Conservation (phyloP, 2,113 vertebrate genomes). For the Coracopsis vasa region DNA sequence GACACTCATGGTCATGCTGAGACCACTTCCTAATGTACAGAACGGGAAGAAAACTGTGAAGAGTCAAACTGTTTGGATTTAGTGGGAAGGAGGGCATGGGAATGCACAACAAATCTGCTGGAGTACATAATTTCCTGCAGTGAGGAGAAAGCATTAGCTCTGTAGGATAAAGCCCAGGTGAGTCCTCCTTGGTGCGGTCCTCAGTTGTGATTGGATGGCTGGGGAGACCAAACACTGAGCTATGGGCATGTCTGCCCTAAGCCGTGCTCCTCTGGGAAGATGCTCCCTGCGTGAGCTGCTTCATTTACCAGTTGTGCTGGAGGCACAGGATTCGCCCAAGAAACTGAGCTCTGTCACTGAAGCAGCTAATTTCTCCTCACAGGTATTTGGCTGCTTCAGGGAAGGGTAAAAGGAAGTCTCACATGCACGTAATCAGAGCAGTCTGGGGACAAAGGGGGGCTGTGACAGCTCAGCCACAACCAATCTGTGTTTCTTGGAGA, state of each 20-base stretch:
- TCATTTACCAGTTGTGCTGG: background rate
- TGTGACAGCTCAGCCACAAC: background rate
- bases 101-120: background rate
- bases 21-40: accelerated
- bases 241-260: background rate
- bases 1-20: background rate
- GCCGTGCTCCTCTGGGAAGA: background rate
- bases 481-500: background rate
- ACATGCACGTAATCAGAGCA: background rate
- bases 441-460: background rate
- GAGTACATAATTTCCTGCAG: background rate
- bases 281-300: background rate
- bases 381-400: background rate
- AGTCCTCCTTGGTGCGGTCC: background rate
- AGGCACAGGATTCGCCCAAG: background rate
- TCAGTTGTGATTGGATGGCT: background rate
- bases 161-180: background rate
- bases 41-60: background rate
- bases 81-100: background rate
- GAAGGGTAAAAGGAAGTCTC: background rate
- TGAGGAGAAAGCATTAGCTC: background rate
- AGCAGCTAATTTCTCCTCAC: conserved; percentile 23
- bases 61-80: background rate
- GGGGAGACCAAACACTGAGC: background rate
- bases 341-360: background rate